phyloP scores from a whole-genome alignment of 1,140 invertebrate species.

The Capitella teleta region DNA sequence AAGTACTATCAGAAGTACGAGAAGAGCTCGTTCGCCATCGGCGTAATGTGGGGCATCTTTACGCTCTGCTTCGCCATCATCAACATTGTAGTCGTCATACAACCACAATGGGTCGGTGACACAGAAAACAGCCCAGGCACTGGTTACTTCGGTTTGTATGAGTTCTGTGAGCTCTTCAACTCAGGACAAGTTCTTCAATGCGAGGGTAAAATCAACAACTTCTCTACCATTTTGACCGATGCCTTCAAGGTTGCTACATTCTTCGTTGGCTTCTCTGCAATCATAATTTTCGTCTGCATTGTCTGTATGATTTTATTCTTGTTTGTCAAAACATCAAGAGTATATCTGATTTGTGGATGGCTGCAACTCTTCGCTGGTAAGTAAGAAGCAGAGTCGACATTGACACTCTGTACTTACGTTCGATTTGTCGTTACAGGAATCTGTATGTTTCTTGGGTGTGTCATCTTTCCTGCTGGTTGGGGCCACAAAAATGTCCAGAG shows the following conservation, averaged over 20 bases:
- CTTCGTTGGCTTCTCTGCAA: slow-evolving; percentile 72
- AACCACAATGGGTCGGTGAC: slow-evolving; percentile 85
- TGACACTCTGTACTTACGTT: not conserved
- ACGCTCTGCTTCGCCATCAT: slow-evolving; percentile 92
- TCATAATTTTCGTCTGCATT: slow-evolving; percentile 72
- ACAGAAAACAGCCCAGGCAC: slow-evolving; percentile 65
- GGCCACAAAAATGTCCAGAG: slow-evolving; percentile 65
- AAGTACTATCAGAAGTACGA: slow-evolving; percentile 53
- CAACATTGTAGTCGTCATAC: slow-evolving; percentile 83
- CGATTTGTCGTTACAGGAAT: slow-evolving; percentile 19
- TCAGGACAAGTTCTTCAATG: slow-evolving; percentile 45
- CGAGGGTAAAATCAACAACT: slow-evolving; percentile 69
- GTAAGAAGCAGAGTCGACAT: slow-evolving; percentile 14
- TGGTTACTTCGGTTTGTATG: slow-evolving; percentile 85
- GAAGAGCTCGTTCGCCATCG: slow-evolving; percentile 88
- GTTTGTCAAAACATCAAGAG: slow-evolving; percentile 82
- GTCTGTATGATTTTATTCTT: slow-evolving; percentile 74
- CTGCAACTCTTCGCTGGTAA: slow-evolving; percentile 85
- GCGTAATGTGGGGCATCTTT: slow-evolving; percentile 92
- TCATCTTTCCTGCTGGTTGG: slow-evolving; percentile 89
- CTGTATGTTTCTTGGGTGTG: slow-evolving; percentile 50
- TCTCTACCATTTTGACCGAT: slow-evolving; percentile 66
- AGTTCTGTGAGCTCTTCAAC: slow-evolving; percentile 55
- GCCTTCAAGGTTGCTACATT: slow-evolving; percentile 70
- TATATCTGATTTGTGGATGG: slow-evolving; percentile 86